Evolutionary conservation across 1,140 invertebrate genomes (phyloP), one percentile per base, ranked within the genome.

Genomic region (Lepidurus packardi): DNA sequence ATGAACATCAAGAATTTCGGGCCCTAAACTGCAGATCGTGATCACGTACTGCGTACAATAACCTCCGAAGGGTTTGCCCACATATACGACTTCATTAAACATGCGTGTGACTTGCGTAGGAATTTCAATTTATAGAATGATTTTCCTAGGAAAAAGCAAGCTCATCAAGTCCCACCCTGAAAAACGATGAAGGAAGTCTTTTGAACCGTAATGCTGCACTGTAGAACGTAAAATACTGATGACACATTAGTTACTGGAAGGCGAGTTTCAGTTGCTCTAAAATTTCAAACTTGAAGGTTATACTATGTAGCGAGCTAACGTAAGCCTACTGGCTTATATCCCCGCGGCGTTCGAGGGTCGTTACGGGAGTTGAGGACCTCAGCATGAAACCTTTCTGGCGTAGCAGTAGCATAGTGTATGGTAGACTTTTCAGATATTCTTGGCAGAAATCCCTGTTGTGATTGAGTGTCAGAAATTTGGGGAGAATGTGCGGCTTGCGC

Each of bases 371-470:
- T 21, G 13, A 65, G 53, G 53, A 21, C 21, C 53, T 21, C 53
- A 65, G 53, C 53, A 16, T 65, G 53, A 65, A 65, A 8, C 53
- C 53, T 21, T 65, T n/a, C 21, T 65, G 53, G 53, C n/a, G 21
- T n/a, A 21, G 53, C 53, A n/a, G 21, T 65, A 65, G 47, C 47
- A 3, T n/a, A n/a, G 21, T 65, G 21, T 65, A 13, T 65, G 53
- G 53, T 65, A n/a, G 53, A 65, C 53, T 65, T 21, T 65, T 65
- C 8, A 65, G 53, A 65, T 65, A 65, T 65, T 65, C 21, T 65
- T 65, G 53, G 53, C 53, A 65, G 21, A 65, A 65, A 65, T 65
- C 53, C 53, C 53, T 65, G 53, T 65, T 65, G 53, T 65, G 53
- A 65, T 65, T 65, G 53, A 65, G 53, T 65, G 53, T 65, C 53